phyloP scores from a whole-genome alignment of 2,797 vertebrate genomes.

The Lagocephalus sceleratus region DNA sequence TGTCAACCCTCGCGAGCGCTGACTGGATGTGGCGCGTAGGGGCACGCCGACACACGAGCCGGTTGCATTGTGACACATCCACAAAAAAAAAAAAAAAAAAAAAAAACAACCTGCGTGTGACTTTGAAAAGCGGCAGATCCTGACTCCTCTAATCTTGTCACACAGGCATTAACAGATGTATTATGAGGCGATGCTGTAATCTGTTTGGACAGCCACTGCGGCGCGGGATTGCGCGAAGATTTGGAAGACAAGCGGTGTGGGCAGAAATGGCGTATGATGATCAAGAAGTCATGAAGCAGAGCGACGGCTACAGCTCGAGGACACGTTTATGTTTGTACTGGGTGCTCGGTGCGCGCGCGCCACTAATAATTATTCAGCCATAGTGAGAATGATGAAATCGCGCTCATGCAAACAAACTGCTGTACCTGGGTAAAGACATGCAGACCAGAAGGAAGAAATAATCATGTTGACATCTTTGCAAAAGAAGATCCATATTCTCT shows the following conservation, averaged over 20 bases:
- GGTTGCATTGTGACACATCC: constrained; percentile 65
- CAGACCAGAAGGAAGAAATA: too few species aligned
- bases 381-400: too few species aligned
- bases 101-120: constrained; percentile 37
- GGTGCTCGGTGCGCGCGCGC: too few species aligned
- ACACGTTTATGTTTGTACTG: too few species aligned
- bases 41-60: constrained; percentile 50
- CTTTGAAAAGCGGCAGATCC: constrained; percentile 43
- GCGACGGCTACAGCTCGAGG: too few species aligned
- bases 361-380: too few species aligned
- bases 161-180: constrained; percentile 54
- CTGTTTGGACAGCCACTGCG: constrained; percentile 53
- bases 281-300: constrained; percentile 25
- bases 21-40: constrained; percentile 53
- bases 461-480: too few species aligned
- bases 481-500: too few species aligned
- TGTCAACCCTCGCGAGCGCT: constrained; percentile 62
- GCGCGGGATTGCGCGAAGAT: constrained; percentile 34
- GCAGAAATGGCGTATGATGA: constrained; percentile 35
- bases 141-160: constrained; percentile 67
- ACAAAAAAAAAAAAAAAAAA: constrained; percentile 18
- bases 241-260: constrained; percentile 29
- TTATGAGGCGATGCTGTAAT: constrained; percentile 54
- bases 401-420: too few species aligned
- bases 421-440: too few species aligned